These are phyloP conservation scores for Amyelois transitella DNA, from an alignment of 1,140 invertebrate species.

Conservation along the genomic window DNA sequence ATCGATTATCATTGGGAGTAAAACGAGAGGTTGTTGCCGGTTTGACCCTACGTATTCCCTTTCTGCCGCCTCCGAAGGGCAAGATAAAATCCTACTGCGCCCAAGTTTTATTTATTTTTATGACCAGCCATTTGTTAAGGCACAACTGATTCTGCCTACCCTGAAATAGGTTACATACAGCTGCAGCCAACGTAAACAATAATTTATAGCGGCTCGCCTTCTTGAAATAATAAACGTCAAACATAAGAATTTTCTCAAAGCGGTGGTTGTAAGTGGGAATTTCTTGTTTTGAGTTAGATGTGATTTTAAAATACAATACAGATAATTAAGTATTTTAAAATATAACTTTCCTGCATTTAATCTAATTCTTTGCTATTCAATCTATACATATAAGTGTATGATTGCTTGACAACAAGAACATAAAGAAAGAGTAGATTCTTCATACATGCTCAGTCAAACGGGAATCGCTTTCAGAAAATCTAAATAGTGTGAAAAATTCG, in stretches of 20 bases:
- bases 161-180: conserved; percentile 1
- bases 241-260: too few species aligned
- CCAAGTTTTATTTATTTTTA: conserved; percentile 43
- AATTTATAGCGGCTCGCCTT: conserved; percentile 3
- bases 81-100: conserved; percentile 22
- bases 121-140: conserved; percentile 32
- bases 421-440: too few species aligned
- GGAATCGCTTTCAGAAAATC: too few species aligned
- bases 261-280: too few species aligned
- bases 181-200: not conserved
- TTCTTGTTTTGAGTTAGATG: not conserved
- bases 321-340: not conserved
- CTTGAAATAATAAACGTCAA: not conserved
- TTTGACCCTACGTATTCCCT: conserved; percentile 26
- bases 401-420: too few species aligned
- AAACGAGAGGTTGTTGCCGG: conserved; percentile 16
- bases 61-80: conserved; percentile 15
- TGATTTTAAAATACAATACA: not conserved
- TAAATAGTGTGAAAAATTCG: too few species aligned
- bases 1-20: conserved; percentile 19
- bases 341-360: too few species aligned
- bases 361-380: too few species aligned
- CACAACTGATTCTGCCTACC: conserved; percentile 22
- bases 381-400: too few species aligned
- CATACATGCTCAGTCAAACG: too few species aligned